Evolutionary conservation across 2,888 invertebrate genomes (phyloP).

Genomic region (Neocrepidodera transversa): DNA sequence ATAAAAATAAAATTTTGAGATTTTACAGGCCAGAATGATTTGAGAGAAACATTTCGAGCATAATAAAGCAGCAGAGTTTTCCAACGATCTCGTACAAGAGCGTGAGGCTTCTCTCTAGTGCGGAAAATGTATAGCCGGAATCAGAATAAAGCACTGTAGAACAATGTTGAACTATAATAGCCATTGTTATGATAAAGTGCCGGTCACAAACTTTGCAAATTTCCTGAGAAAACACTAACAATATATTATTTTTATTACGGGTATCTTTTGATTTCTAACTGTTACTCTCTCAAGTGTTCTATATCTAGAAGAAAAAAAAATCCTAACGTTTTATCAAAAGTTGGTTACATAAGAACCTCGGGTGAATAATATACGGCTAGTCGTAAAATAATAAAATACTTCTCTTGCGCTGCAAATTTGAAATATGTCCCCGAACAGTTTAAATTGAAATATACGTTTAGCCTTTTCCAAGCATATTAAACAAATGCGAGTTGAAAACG

Average conservation of each 20-base stretch:
- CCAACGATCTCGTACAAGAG: no score
- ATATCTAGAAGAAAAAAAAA: slow-evolving; percentile 51
- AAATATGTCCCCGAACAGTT: slow-evolving; percentile 48
- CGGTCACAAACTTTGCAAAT: slow-evolving; percentile 29
- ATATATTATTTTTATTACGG: slow-evolving; percentile 50
- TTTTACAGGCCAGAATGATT: no score
- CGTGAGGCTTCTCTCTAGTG: not conserved
- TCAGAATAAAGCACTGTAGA: slow-evolving; percentile 15
- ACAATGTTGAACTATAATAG: slow-evolving; percentile 25
- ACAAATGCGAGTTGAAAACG: slow-evolving; percentile 39
- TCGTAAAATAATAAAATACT: slow-evolving; percentile 54
- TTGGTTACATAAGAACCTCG: slow-evolving; percentile 50
- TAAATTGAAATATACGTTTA: slow-evolving; percentile 47
- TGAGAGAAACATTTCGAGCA: no score
- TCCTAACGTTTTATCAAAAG: slow-evolving; percentile 51
- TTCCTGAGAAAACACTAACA: slow-evolving; percentile 40
- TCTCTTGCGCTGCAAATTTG: slow-evolving; percentile 47
- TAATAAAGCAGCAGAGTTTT: no score
- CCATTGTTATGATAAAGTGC: slow-evolving; percentile 31
- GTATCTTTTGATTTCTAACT: slow-evolving; percentile 33
- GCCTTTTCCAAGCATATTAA: slow-evolving; percentile 41
- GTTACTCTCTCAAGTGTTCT: slow-evolving; percentile 50
- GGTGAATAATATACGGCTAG: slow-evolving; percentile 47
- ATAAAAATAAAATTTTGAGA: no score
- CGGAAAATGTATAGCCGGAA: slow-evolving; percentile 10